A percentile compares a stretch with the other conserved stretches of the same genome.
These are phyloP conservation scores for Nothocercus nigrocapillus DNA, from an alignment of 2,113 vertebrate species.

Conservation along the genomic window DNA sequence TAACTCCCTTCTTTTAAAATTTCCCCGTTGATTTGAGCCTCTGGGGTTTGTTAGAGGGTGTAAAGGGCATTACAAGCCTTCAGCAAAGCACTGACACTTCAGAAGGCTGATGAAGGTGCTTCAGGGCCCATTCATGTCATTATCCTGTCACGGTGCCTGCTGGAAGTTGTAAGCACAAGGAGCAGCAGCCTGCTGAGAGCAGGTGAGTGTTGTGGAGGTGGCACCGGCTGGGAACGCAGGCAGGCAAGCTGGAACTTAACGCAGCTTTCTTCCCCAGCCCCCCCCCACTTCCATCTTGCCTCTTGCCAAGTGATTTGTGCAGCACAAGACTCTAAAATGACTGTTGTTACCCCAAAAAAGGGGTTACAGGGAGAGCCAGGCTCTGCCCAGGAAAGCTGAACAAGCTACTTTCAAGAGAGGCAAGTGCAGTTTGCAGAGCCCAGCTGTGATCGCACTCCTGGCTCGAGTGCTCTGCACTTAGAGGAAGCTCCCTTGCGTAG, in stretches of 20 bases:
- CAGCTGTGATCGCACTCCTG: fast-evolving
- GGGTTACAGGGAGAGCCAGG: fast-evolving
- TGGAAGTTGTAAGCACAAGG: not conserved
- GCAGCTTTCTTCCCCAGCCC: not conserved
- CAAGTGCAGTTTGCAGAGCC: not conserved
- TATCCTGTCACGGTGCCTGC: no score
- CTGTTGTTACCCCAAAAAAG: not conserved
- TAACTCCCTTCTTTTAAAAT: not conserved
- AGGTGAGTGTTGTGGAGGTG: fast-evolving
- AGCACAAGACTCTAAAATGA: not conserved
- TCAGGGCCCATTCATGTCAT: not conserved
- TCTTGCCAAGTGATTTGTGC: not conserved
- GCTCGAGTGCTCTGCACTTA: not conserved
- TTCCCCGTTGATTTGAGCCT: not conserved
- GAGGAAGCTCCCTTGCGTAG: not conserved
- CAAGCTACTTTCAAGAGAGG: not conserved
- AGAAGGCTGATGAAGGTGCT: fast-evolving
- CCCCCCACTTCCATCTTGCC: not conserved
- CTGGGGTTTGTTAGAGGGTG: not conserved
- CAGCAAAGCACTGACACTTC: fast-evolving
- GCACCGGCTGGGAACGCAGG: fast-evolving
- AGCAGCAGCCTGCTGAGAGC: not conserved
- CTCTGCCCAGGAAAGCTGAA: not conserved
- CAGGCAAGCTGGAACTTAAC: no score
- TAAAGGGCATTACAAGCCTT: not conserved